Evolutionary conservation across 2,113 vertebrate genomes (phyloP).

Genomic region (Labrus mixtus): DNA sequence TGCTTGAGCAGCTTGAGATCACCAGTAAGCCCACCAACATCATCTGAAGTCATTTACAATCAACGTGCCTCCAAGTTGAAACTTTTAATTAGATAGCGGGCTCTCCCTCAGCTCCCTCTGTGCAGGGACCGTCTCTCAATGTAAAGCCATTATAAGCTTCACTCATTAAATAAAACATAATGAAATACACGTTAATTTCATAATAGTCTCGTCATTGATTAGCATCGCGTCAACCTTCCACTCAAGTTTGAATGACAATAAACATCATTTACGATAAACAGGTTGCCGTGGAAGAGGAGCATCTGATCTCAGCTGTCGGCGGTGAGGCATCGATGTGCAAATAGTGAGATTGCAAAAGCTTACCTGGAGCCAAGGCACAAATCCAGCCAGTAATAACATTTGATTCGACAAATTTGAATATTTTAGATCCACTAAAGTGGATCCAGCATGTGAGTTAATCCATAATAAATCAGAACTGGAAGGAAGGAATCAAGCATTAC

Average conservation of each 20-base stretch:
- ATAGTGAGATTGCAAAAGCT: slow-evolving; percentile 38
- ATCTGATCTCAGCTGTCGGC: slow-evolving; percentile 21
- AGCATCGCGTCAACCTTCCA: slow-evolving; percentile 26
- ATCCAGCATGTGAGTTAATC: slow-evolving; percentile 49
- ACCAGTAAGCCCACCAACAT: slow-evolving; percentile 77
- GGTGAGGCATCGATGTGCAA: slow-evolving; percentile 49
- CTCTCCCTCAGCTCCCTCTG: slow-evolving; percentile 24
- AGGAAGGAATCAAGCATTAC: slow-evolving; percentile 18
- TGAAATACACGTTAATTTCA: slow-evolving; percentile 35
- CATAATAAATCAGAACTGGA: slow-evolving; percentile 52
- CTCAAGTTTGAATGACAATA: slow-evolving; percentile 48
- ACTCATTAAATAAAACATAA: slow-evolving; percentile 40
- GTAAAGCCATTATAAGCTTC: slow-evolving; percentile 32
- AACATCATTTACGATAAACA: slow-evolving; percentile 27
- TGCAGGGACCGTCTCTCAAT: slow-evolving; percentile 20
- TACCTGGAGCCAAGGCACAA: slow-evolving; percentile 52
- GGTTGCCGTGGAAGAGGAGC: slow-evolving; percentile 18
- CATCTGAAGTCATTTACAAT: slow-evolving; percentile 80
- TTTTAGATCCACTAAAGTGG: slow-evolving; percentile 53
- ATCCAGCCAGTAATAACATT: slow-evolving; percentile 46
- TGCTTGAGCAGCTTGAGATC: slow-evolving; percentile 83
- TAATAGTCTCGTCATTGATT: slow-evolving; percentile 18
- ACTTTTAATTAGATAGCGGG: slow-evolving; percentile 81
- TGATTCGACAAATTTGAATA: slow-evolving; percentile 52
- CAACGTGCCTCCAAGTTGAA: slow-evolving; percentile 75